Evolutionary conservation across 2,113 vertebrate species (phyloP).

Genomic region (Hystrix brachyura): DNA sequence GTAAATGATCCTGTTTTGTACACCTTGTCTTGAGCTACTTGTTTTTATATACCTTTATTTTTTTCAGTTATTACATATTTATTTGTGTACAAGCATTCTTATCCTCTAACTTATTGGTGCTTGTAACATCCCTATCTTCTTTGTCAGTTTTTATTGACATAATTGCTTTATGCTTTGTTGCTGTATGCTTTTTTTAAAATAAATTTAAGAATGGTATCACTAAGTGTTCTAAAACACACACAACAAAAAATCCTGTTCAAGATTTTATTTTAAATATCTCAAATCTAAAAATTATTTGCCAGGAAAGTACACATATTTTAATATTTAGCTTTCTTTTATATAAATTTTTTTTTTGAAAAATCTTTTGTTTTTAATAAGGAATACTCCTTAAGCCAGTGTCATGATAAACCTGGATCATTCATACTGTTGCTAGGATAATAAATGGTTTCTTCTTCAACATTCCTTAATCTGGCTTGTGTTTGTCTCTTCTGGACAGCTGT

Average conservation of each 20-base stretch:
- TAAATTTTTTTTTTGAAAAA: background rate
- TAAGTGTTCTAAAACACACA: slow-evolving; percentile 23
- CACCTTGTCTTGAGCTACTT: background rate
- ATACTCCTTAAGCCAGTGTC: background rate
- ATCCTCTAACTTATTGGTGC: background rate
- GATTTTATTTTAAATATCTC: slow-evolving; percentile 18
- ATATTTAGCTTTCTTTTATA: background rate
- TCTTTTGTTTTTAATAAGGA: background rate
- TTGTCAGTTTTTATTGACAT: background rate
- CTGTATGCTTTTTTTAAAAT: background rate
- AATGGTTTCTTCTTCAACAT: background rate
- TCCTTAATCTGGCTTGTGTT: slow-evolving; percentile 13
- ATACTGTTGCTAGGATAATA: background rate
- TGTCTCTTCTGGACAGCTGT: slow-evolving; percentile 1
- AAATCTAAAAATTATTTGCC: background rate
- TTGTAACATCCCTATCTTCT: background rate
- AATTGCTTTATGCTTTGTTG: background rate
- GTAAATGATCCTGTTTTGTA: background rate
- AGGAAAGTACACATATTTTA: background rate
- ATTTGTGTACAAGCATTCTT: background rate
- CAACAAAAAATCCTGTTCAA: background rate
- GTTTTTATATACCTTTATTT: background rate
- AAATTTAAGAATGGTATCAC: background rate
- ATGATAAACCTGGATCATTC: slow-evolving; percentile 2
- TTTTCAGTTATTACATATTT: background rate